Evolutionary conservation across 1,140 invertebrate genomes (phyloP).

Genomic region (Popillia japonica): DNA sequence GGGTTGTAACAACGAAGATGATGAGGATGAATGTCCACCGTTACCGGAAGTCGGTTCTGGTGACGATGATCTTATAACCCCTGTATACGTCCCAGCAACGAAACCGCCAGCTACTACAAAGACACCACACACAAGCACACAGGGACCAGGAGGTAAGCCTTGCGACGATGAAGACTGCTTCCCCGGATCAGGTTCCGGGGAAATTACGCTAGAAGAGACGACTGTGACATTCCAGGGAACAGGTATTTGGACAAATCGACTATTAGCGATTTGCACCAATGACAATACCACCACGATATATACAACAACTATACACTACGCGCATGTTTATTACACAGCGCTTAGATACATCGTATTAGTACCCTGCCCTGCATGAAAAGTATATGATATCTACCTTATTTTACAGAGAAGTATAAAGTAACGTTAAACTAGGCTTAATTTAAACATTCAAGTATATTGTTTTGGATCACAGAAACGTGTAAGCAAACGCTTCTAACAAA

Average conservation of each 20-base stretch:
- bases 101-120: constrained; percentile 70
- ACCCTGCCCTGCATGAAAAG: background rate
- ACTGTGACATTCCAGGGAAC: constrained; percentile 67
- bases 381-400: background rate
- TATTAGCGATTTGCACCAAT: background rate
- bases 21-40: constrained; percentile 86
- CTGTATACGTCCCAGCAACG: constrained; percentile 87
- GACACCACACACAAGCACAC: constrained; percentile 57
- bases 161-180: constrained; percentile 85
- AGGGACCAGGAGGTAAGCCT: constrained; percentile 63
- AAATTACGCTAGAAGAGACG: constrained; percentile 69
- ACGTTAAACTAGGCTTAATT: background rate
- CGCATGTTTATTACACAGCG: background rate
- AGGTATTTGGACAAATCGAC: constrained; percentile 59
- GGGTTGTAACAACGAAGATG: constrained; percentile 84
- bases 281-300: background rate
- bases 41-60: constrained; percentile 82
- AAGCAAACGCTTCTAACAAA: too few species aligned
- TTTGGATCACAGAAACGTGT: too few species aligned
- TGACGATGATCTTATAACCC: constrained; percentile 90
- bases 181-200: constrained; percentile 74
- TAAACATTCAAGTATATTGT: too few species aligned
- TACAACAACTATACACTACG: background rate
- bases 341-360: background rate
- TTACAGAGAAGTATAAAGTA: background rate